Evolutionary conservation across 2,113 vertebrate species (phyloP), one percentile per base, ranked within the genome.

Genomic region (Gasterosteus nipponicus): DNA sequence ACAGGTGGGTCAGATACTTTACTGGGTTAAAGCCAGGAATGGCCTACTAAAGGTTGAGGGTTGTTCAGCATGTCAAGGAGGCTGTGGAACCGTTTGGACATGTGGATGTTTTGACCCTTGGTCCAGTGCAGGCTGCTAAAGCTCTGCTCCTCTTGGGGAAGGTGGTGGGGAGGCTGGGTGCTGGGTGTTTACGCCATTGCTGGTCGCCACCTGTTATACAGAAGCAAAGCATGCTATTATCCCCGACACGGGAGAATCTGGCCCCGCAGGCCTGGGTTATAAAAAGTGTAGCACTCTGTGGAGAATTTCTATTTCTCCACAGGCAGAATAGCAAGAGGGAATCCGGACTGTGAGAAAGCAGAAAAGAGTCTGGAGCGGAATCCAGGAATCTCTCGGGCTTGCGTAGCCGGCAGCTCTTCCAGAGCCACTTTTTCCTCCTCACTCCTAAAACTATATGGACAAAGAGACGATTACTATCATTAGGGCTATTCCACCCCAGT

Each of bases 161-260:
- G 80, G 83, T 69, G 58, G 46, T 83, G 61, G 46, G 60, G 49
- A 91, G 71, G 84, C 78, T 74, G 80, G 63, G 57, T 73, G 75
- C 47, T 68, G 80, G 76, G 80, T 92, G 90, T 92, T 93, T 92
- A 91, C 81, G 39, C 53, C 56, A 51, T 71, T 69, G 69, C 85
- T 89, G 87, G 86, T 88, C 82, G 74, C 91, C 93, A 94, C 93
- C 94, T 95, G 94, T 92, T 94, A 86, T 83, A 78, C 81, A 76
- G 63, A 41, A 56, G 78, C 78, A 70, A 91, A 92, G 90, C 88
- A 83, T 94, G 73, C 93, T 92, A 94, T 94, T 94, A 94, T 92
- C 93, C 92, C 75, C 79, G 66, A 61, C 78, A 58, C 78, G 73
- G 78, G 92, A 93, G 92, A 94, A 94, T 92, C 92, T 91, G 86